Evolutionary conservation across 2,113 vertebrate species (phyloP), one percentile per base, ranked within the genome.

Genomic region (Syngnathus floridae): DNA sequence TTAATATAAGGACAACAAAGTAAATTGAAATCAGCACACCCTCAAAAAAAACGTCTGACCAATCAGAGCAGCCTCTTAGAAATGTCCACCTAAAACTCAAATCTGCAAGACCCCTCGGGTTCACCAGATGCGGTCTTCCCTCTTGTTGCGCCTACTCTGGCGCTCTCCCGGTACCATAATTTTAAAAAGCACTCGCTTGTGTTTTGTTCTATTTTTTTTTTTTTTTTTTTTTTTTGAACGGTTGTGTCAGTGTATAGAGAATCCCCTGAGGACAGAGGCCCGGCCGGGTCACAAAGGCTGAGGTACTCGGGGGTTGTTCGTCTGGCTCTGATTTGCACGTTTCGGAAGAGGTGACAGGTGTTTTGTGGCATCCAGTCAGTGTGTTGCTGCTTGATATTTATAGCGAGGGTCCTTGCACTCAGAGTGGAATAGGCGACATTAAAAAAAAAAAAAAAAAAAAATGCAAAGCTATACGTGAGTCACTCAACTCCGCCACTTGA

Each of bases 261-360:
- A 78, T 78, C 74, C 81, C 83, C 84, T 85, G 87, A 87, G 80
- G 83, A 84, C 80, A 81, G 81, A 82, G 75, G 75, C 73, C 70
- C 62, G 74, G 71, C 70, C 62, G 74, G 71, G 63, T 78, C 55
- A 38, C 62, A 62, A 64, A 87, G 84, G 85, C 76, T 86, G 87
- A 88, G 87, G 87, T 87, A 88, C 83, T 82, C 51, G 12, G 1
- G 79, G 81, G 81, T 81, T 71, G 77, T 87, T 75, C 69, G 19
- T 76, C 76, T 73, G 80, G 64, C 66, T 79, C 74, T 81, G 65
- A 74, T 79, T 77, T 81, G 71, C 81, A 82, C 76, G 77, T 78
- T 58, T 67, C 76, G 21, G 73, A 71, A 62, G 70, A 76, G 72
- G 78, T 72, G 73, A 77, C 52, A 69, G 78, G 69, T 64, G 68